Base-by-base conservation (phyloP, 2,797 vertebrate species). In the Ataeniobius toweri region DNA sequence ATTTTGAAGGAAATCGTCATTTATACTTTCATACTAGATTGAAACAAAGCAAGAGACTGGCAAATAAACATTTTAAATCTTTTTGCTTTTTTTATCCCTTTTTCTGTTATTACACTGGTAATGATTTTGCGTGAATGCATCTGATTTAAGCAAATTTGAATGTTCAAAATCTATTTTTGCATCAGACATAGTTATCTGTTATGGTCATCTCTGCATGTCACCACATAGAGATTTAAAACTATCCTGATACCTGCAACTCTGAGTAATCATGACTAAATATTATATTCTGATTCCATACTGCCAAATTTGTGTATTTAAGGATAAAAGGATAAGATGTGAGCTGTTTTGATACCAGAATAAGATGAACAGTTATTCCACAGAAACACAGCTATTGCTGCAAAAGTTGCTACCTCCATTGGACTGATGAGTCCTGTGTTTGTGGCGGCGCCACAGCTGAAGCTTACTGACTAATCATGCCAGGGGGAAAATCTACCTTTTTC, bases 401-500 rank as follows among this genome's bases (percentile, higher is more conserved):
- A 77, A 81, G 84, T 81, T 71, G 22, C 76, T 74, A 83, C 81
- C 80, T 88, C 80, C 75, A 80, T 44, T 50, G 76, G 36, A 75
- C 72, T 59, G 50, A 81, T 78, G 65, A 71, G 26, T 80, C 59
- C 75, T 63, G 56, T 78, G 59, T 85, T 77, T 84, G 76, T 71
- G 79, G 85, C 39, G 73, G 80, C 76, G 0, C 48, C 3, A 28
- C 68, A 13, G 74, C 71, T 78, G 83, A 82, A 85, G 74, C 84
- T 80, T 70, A 68, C 73, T 56, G 44, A 80, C 76, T 84, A 78
- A 89, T 86, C 85, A 84, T 59, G 82, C 83, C 88, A 75, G 83
- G 77, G 88, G 85, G 88, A 90, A 87, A 86, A 31, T 89, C 80
- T 78, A 31, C 73, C 73, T 61, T 61, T 69, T 85, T 58, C 79